These are phyloP conservation scores for Gastrophryne carolinensis DNA, from an alignment of 2,797 vertebrate genomes.

Conservation along the genomic window DNA sequence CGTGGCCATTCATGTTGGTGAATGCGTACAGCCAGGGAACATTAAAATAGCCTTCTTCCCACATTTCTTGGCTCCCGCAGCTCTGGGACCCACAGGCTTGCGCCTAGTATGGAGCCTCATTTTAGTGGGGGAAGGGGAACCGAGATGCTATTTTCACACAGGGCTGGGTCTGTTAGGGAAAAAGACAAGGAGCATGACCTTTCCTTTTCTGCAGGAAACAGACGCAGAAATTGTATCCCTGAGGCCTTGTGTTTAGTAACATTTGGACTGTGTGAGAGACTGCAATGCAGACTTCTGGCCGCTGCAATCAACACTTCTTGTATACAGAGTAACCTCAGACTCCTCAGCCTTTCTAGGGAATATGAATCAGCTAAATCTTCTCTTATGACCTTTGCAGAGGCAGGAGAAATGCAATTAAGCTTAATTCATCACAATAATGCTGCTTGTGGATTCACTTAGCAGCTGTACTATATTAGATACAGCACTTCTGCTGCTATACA, in stretches of 20 bases:
- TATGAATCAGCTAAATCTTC: slow-evolving; percentile 3
- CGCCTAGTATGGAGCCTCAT: background rate
- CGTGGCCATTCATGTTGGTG: background rate
- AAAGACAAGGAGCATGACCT: slow-evolving; percentile 71
- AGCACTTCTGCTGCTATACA: too few species aligned
- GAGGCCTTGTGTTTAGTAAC: slow-evolving; percentile 10
- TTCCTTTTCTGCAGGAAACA: background rate
- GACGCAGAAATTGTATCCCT: background rate
- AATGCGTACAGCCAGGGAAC: background rate
- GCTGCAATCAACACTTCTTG: background rate
- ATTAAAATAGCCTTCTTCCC: slow-evolving; percentile 1
- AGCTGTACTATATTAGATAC: background rate
- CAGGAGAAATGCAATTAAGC: background rate
- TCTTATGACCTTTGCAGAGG: background rate
- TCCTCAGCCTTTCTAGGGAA: background rate
- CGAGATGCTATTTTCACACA: slow-evolving; percentile 37
- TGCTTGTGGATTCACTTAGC: background rate
- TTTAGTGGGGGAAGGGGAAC: slow-evolving; percentile 22
- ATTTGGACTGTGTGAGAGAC: background rate
- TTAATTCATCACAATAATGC: background rate
- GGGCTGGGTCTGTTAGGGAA: slow-evolving; percentile 43
- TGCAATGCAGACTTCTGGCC: slow-evolving; percentile 26
- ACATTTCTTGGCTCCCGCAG: background rate
- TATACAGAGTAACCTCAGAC: background rate
- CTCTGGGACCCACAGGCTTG: background rate